Base-by-base conservation (phyloP, 35 echinoderm and acorn worm genomes). In the Stichopus chloronotus region DNA sequence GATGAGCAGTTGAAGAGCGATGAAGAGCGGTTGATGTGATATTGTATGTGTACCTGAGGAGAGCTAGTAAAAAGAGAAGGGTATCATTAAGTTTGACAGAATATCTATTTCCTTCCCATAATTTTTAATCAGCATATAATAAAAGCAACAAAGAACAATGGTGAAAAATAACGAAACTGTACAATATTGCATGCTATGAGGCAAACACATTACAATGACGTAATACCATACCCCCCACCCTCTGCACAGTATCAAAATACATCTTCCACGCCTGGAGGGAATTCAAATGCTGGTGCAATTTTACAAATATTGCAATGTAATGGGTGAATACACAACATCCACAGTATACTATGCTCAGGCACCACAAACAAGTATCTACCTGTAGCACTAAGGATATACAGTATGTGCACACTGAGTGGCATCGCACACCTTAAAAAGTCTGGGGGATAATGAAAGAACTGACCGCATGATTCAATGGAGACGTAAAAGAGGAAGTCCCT, bases 61-160 rank as follows among this genome's bases (percentile, higher is more conserved):
- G 24, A 8, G 2, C 16, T 78, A 78, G 52, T 78, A 19, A 20
- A 14, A 78, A 78, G 74, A 78, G 74, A 78, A 78, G 52, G 2
- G 19, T 5, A 78, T 78, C 74, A 78, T 78, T 76, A 78, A 14
- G 74, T 20, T 78, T 78, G 4, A 78, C 74, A 78, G 74, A 78
- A 78, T 78, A n/a, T 78, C 21, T n/a, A n/a, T n/a, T n/a, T n/a
- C n/a, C 52, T 78, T 78, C 74, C 74, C 19, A 2, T 6, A 24
- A 19, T 5, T 78, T 78, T 19, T 7, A 78, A 78, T 78, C 10
- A 8, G 1, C 52, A 78, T 4, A 9, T 20, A 78, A 78, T 78
- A 20, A 78, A 78, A 78, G 52, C 74, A 78, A 78, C 74, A 78
- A 5, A 9, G 74, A 78, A 78, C 3, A 19, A 8, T 78, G 74